Evolutionary conservation across 2,888 invertebrate species (phyloP).

Genomic region (Dysmachus trigonus): DNA sequence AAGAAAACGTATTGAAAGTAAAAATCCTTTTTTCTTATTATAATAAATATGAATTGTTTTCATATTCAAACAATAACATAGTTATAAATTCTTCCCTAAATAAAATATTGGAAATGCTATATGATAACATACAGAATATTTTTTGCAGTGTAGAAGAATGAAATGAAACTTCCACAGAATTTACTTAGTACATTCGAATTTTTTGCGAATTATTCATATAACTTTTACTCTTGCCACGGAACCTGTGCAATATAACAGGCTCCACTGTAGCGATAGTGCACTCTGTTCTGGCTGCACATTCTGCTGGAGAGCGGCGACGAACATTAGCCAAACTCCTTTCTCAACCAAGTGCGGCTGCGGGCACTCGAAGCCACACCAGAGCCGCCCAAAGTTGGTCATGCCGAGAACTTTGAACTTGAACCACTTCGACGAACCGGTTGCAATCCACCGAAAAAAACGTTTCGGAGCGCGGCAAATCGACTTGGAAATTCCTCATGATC

Average conservation of each 20-base stretch:
- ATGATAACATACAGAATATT: too few species aligned
- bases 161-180: too few species aligned
- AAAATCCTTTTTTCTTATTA: too few species aligned
- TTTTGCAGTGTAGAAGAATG: too few species aligned
- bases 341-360: neutral
- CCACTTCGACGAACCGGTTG: neutral
- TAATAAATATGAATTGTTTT: too few species aligned
- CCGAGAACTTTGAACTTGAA: slow-evolving; percentile 19
- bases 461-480: neutral
- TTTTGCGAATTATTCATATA: too few species aligned
- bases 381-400: neutral
- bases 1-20: too few species aligned
- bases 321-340: neutral
- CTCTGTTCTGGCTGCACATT: neutral
- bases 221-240: neutral
- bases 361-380: neutral
- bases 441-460: neutral
- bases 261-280: neutral
- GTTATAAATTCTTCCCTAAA: too few species aligned
- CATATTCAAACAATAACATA: too few species aligned
- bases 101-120: too few species aligned
- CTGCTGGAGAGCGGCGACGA: neutral
- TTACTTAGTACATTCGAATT: too few species aligned
- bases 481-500: neutral
- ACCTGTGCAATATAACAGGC: neutral